Conservation (phyloP, 2,888 invertebrate genomes). For the Rapana venosa region DNA sequence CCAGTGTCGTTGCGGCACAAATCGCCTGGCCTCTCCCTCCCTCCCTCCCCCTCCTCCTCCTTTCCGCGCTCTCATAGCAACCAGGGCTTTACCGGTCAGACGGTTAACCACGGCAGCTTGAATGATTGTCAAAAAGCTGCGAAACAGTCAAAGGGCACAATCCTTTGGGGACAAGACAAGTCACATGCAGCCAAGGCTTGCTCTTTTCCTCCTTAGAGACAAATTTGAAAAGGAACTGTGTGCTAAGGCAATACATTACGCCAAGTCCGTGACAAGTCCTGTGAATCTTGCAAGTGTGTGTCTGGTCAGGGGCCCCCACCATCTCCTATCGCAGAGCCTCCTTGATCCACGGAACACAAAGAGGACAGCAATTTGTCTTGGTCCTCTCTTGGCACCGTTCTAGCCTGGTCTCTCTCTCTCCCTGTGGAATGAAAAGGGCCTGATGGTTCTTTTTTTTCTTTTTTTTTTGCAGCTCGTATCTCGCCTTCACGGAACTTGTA, state of each 20-base stretch:
- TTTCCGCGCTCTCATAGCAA: not conserved
- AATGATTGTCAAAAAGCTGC: constrained; percentile 38
- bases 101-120: not conserved
- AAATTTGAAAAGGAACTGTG: constrained; percentile 38
- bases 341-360: constrained; percentile 2
- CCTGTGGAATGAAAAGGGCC: constrained; percentile 29
- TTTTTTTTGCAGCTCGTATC: constrained; percentile 40
- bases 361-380: constrained; percentile 38
- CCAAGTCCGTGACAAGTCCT: constrained; percentile 41
- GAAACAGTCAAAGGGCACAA: constrained; percentile 29
- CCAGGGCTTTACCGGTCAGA: not conserved
- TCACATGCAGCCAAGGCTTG: constrained; percentile 28
- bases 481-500: constrained; percentile 34
- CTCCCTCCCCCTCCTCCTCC: not conserved
- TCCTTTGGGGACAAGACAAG: not conserved
- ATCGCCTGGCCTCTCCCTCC: not conserved
- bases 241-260: constrained; percentile 36
- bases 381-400: constrained; percentile 36
- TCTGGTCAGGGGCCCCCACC: constrained; percentile 32
- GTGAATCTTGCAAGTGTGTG: constrained; percentile 46
- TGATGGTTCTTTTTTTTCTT: not conserved
- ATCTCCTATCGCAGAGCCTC: constrained; percentile 37
- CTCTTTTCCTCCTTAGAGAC: constrained; percentile 42
- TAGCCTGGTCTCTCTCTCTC: constrained; percentile 3
- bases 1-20: not conserved